Conservation (phyloP, 64 coral and sea anemone genomes). For the Orbicella faveolata region DNA sequence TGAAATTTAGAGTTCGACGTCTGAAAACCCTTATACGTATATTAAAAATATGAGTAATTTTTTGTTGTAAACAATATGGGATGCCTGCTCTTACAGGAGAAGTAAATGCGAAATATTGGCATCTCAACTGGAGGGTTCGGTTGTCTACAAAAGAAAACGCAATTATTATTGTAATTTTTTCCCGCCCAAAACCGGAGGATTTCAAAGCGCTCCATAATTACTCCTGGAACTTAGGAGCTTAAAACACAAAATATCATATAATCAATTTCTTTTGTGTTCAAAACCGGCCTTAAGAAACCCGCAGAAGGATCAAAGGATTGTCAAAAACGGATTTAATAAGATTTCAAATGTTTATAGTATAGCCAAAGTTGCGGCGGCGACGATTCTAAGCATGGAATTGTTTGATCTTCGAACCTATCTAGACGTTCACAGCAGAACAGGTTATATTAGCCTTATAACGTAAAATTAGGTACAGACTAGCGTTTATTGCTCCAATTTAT, state of each 20-base stretch:
- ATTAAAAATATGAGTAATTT: background rate
- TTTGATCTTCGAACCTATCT: background rate
- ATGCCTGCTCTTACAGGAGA: background rate
- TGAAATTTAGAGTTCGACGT: background rate
- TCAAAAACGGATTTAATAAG: background rate
- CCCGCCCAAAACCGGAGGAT: background rate
- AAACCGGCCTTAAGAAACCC: background rate
- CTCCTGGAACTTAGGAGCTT: background rate
- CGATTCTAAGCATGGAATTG: too few species aligned
- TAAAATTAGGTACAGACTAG: background rate
- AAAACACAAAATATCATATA: background rate
- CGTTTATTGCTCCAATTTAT: background rate
- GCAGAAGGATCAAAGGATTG: constrained; percentile 8
- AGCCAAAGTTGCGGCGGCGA: too few species aligned
- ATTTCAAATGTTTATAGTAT: background rate
- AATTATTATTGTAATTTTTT: background rate
- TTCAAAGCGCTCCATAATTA: background rate
- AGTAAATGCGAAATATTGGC: background rate
- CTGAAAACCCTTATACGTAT: background rate
- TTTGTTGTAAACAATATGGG: background rate
- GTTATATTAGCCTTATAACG: background rate
- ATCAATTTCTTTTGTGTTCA: background rate
- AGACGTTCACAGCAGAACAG: background rate
- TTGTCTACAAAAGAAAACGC: background rate
- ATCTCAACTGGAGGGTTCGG: background rate